Evolutionary conservation across 2,113 vertebrate genomes (phyloP).

Genomic region (Suncus etruscus): DNA sequence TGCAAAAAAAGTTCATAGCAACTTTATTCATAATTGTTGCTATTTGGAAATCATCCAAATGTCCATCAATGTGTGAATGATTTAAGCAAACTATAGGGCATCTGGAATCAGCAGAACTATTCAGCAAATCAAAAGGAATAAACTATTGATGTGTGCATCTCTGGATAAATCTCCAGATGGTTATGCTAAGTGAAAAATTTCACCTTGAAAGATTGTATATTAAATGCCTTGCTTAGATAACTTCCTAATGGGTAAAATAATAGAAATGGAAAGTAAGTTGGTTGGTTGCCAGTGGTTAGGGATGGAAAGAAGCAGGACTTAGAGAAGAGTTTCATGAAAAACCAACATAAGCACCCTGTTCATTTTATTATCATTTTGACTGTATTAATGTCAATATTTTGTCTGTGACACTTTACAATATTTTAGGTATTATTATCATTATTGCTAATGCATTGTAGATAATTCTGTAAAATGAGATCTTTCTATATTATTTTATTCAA

Average conservation of each 20-base stretch:
- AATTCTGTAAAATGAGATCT: background rate
- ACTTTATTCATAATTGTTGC: background rate
- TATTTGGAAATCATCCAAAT: background rate
- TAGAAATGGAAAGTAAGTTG: background rate
- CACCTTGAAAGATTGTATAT: background rate
- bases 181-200: background rate
- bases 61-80: background rate
- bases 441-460: background rate
- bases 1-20: background rate
- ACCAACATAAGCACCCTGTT: background rate
- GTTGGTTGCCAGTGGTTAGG: background rate
- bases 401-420: background rate
- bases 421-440: background rate
- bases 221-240: background rate
- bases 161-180: background rate
- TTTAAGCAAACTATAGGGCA: background rate
- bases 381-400: background rate
- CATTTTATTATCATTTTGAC: background rate
- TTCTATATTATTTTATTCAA: background rate
- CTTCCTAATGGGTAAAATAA: background rate
- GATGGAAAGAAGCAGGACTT: background rate
- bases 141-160: background rate
- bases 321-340: background rate
- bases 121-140: background rate
- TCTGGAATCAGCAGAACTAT: background rate